Conservation (phyloP, 2,113 vertebrate genomes). For the Scolopax mira region DNA sequence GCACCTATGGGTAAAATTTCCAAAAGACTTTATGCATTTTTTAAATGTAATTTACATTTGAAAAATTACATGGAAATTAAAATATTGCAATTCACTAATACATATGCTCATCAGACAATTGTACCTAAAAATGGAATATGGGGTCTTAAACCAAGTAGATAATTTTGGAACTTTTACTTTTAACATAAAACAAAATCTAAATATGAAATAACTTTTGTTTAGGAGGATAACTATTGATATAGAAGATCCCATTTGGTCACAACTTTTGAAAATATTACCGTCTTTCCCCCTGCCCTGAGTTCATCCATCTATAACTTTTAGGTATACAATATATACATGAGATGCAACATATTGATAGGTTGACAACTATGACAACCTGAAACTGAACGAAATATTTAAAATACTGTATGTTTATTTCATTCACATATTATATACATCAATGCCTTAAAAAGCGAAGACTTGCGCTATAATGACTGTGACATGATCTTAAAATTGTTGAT, state of each 20-base stretch:
- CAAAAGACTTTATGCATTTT: background rate
- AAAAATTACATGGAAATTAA: background rate
- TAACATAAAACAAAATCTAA: background rate
- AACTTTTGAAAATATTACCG: background rate
- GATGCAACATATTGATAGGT: background rate
- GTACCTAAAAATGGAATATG: background rate
- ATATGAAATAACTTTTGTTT: background rate
- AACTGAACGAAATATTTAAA: background rate
- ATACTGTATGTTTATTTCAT: background rate
- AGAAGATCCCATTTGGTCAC: background rate
- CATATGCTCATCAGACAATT: background rate
- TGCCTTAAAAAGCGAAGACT: background rate
- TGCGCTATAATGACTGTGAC: background rate
- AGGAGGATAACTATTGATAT: background rate
- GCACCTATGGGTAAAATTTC: background rate
- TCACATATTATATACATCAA: background rate
- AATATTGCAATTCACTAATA: background rate
- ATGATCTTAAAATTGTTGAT: background rate
- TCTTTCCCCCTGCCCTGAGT: rapidly evolving
- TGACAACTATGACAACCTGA: background rate
- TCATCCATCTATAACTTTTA: background rate
- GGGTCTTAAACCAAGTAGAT: background rate
- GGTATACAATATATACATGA: background rate
- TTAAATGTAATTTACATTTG: background rate
- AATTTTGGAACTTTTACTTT: background rate